Base-by-base conservation (phyloP, 2,113 vertebrate genomes). In the Amblyornis subalaris region DNA sequence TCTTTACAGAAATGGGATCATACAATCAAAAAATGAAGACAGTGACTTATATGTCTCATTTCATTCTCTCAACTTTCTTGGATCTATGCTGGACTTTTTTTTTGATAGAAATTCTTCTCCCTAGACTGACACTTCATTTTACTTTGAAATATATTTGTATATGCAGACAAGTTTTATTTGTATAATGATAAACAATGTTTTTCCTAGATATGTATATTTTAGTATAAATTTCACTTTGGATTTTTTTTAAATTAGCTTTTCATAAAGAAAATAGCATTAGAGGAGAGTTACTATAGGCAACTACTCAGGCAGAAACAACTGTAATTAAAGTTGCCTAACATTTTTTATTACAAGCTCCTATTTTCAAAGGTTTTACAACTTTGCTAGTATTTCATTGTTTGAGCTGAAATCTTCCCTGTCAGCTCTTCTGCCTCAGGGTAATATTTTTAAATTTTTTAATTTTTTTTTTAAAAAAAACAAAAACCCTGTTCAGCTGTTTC, bases 351-450 rank as follows among this genome's bases (percentile, higher is more conserved):
- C 47, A 83, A 62, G 29, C 75, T 82, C 45, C 13, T 69, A 33
- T 85, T 94, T 95, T 93, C 71, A 50, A 80, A 89, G 19, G 24
- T 67, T 91, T 89, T 93, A 87, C 35, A 89, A 72, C 83, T 92
- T 93, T 61, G 35, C 72, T 70, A 51, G 44, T 80, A 58, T 90
- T 93, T 90, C 35, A 51, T 92, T 88, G 76, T 89, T 90, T 53
- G 61, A 71, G 57, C 57, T 81, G 76, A 78, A 80, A 33, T 92
- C 82, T 84, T 78, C 45, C 21, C 33, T 2, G 1, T 74, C 33
- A 77, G 31, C 31, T 78, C 71, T 25, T 80, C 29, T 88, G 48
- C 75, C 71, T 92, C 21, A 12, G 62, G 71, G 62, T 93, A 58
- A 15, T 80, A 9, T 28, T 85, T 55, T 29, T 1, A 8, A 20